Evolutionary conservation across 35 echinoderm and acorn worm genomes (phyloP).

Genomic region (Heliocidaris erythrogramma): DNA sequence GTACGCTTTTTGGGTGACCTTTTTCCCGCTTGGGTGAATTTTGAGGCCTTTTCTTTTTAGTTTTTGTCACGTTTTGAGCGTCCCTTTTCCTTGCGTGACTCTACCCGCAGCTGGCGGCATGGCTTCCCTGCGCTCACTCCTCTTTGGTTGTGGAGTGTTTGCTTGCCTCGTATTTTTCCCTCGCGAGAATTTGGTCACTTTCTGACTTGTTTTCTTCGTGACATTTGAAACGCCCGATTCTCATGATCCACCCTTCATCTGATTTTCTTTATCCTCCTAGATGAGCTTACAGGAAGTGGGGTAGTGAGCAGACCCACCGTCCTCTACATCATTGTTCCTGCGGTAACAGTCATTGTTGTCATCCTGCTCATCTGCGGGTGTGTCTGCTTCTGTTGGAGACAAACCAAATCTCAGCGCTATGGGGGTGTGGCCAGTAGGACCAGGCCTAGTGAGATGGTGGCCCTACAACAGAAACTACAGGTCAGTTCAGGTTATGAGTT

Average conservation of each 20-base stretch:
- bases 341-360: slow-evolving; percentile 63
- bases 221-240: neutral
- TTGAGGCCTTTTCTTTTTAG: too few species aligned
- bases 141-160: too few species aligned
- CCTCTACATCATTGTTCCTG: slow-evolving; percentile 84
- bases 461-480: slow-evolving; percentile 75
- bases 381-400: slow-evolving; percentile 77
- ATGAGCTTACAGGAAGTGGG: neutral
- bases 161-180: too few species aligned
- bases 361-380: slow-evolving; percentile 72
- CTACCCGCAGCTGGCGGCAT: too few species aligned
- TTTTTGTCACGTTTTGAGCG: too few species aligned
- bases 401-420: slow-evolving; percentile 55
- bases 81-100: too few species aligned
- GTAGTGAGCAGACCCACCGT: slow-evolving; percentile 60
- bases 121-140: too few species aligned
- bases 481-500: slow-evolving; percentile 26
- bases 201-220: neutral
- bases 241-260: neutral
- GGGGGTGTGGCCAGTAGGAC: neutral
- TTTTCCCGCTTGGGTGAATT: too few species aligned
- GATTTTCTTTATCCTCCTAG: neutral
- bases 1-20: too few species aligned
- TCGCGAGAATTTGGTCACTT: too few species aligned
- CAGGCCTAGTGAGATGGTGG: slow-evolving; percentile 71